A percentile compares a stretch with the other conserved stretches of the same genome.
These are phyloP conservation scores for Anolis carolinensis DNA, from an alignment of 2,113 vertebrate species.

Conservation along the genomic window DNA sequence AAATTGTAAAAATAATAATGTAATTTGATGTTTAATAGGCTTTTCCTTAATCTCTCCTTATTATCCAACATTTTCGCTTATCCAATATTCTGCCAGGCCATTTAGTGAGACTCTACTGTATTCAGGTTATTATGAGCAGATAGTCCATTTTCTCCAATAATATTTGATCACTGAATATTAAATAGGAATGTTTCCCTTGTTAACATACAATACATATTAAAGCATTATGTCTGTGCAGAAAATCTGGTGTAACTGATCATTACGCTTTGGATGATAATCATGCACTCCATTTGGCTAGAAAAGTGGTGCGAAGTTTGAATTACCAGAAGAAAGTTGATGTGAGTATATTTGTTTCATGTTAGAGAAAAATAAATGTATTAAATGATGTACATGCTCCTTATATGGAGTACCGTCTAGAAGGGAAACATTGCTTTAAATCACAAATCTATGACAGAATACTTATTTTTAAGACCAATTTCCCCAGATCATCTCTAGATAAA, in stretches of 20 bases:
- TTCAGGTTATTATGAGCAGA: background rate
- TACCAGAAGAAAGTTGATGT: constrained; percentile 90
- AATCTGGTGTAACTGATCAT: constrained; percentile 95
- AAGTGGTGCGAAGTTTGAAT: constrained; percentile 89
- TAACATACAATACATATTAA: background rate
- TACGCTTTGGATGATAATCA: constrained; percentile 93
- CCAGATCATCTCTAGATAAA: too few relatives aligned
- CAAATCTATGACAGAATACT: too few relatives aligned
- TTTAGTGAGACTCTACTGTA: too few relatives aligned
- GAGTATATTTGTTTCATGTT: constrained; percentile 61
- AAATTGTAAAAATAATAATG: too few relatives aligned
- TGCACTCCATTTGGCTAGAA: constrained; percentile 92
- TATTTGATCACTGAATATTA: background rate
- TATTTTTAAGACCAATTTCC: too few relatives aligned
- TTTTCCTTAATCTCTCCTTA: too few relatives aligned
- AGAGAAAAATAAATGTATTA: background rate
- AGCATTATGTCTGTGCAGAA: constrained; percentile 73
- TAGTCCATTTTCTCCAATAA: background rate
- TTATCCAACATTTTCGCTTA: too few relatives aligned
- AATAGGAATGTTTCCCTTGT: background rate
- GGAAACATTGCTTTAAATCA: background rate
- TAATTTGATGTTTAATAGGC: too few relatives aligned
- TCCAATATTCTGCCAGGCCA: too few relatives aligned
- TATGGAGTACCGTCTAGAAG: background rate
- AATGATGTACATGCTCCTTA: background rate